phyloP scores from a whole-genome alignment of 1,140 invertebrate genomes.

The Brachionus sp. region DNA sequence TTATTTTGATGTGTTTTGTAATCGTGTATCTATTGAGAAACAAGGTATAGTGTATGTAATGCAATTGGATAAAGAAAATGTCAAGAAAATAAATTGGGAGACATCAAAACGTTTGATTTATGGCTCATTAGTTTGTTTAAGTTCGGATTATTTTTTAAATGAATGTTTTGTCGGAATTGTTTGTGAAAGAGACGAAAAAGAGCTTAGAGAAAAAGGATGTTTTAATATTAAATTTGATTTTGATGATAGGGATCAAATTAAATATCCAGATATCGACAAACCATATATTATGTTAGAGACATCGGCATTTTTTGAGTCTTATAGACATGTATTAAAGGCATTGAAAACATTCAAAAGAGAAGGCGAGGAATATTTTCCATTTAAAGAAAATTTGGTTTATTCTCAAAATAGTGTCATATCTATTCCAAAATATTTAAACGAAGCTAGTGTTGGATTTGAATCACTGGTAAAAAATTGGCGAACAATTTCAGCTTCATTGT shows the following conservation, averaged over 20 bases:
- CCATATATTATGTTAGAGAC: conserved; percentile 59
- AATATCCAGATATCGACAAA: not conserved
- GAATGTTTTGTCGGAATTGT: conserved; percentile 33
- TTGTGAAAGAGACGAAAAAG: conserved; percentile 15
- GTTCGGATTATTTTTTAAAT: conserved; percentile 7
- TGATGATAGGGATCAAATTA: not conserved
- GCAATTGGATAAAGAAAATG: conserved; percentile 41
- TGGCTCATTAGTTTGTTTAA: conserved; percentile 56
- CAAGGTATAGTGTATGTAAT: conserved; percentile 47
- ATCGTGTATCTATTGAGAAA: not conserved
- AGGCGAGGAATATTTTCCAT: conserved; percentile 52
- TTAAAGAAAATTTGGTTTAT: conserved; percentile 53
- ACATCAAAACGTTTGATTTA: conserved; percentile 64
- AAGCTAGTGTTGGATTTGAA: not conserved
- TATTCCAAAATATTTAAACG: conserved; percentile 27
- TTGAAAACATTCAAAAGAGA: conserved; percentile 48
- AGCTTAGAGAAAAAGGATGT: not conserved
- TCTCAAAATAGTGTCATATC: conserved; percentile 42
- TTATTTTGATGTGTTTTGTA: conserved; percentile 34
- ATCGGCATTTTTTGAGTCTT: conserved; percentile 61
- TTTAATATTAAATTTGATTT: conserved; percentile 37
- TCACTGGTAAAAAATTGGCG: not conserved
- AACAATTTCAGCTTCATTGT: not conserved
- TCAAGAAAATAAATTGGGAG: conserved; percentile 49
- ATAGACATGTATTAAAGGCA: conserved; percentile 58